A percentile compares a stretch with the other conserved stretches of the same genome.
These are phyloP conservation scores for Sporophila hypoxantha DNA, from an alignment of 2,113 vertebrate genomes.

Conservation along the genomic window DNA sequence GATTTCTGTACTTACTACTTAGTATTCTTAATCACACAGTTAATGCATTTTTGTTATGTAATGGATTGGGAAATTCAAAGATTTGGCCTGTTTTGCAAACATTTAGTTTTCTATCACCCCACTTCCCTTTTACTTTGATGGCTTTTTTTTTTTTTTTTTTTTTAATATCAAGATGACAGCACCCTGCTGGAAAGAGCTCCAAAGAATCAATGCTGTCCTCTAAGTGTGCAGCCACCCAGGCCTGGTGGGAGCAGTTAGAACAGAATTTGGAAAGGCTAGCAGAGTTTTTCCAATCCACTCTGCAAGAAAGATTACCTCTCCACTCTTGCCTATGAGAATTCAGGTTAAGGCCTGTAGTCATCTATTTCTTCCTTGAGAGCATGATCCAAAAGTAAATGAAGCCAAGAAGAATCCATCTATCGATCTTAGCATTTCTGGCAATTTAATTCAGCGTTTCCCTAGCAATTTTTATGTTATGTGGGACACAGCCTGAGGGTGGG, in stretches of 20 bases:
- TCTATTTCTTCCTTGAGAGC: background rate
- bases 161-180: background rate
- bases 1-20: constrained; percentile 49
- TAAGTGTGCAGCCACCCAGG: background rate
- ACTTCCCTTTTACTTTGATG: background rate
- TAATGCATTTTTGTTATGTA: constrained; percentile 38
- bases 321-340: background rate
- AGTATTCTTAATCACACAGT: constrained; percentile 33
- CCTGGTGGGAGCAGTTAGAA: background rate
- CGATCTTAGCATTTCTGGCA: background rate
- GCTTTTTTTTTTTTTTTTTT: background rate
- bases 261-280: constrained; percentile 8
- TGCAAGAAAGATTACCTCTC: constrained; percentile 20
- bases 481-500: background rate
- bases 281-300: constrained; percentile 22
- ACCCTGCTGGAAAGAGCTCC: background rate
- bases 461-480: background rate
- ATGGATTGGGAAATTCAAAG: constrained; percentile 29
- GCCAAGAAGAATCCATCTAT: background rate
- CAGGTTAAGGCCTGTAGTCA: background rate
- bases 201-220: background rate
- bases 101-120: background rate
- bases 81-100: constrained; percentile 5
- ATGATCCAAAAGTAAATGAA: constrained; percentile 10
- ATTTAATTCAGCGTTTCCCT: background rate